These are phyloP conservation scores for Dendronephthya gigantea DNA, from an alignment of 64 coral and sea anemone species.

Conservation along the genomic window DNA sequence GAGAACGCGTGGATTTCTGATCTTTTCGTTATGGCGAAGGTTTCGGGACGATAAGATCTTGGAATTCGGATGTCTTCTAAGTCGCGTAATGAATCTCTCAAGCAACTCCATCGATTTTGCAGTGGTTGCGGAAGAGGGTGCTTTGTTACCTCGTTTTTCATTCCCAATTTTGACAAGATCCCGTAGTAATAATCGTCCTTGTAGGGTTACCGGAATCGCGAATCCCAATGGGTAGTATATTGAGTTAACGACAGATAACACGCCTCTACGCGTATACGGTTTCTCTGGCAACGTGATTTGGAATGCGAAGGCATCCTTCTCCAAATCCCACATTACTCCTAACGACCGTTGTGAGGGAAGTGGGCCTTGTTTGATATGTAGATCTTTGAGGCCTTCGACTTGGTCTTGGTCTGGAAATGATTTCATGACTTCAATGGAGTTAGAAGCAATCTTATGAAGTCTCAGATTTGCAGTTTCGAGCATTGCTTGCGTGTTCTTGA, in stretches of 20 bases:
- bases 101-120: background rate
- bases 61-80: background rate
- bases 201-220: background rate
- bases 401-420: background rate
- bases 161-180: background rate
- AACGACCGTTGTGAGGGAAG: background rate
- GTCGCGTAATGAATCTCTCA: background rate
- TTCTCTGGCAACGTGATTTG: background rate
- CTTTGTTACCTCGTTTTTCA: background rate
- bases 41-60: background rate
- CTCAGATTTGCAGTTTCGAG: background rate
- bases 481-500: background rate
- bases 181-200: background rate
- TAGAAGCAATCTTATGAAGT: constrained; percentile 6
- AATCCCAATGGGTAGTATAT: background rate
- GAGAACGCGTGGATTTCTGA: background rate
- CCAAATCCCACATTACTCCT: background rate
- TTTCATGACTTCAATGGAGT: background rate
- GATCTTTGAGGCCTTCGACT: background rate
- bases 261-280: background rate
- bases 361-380: background rate
- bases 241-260: background rate
- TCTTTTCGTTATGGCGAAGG: background rate
- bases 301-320: background rate
- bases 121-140: background rate